Conservation (phyloP, 2,113 vertebrate species). For the Rhodinocichla rosea region DNA sequence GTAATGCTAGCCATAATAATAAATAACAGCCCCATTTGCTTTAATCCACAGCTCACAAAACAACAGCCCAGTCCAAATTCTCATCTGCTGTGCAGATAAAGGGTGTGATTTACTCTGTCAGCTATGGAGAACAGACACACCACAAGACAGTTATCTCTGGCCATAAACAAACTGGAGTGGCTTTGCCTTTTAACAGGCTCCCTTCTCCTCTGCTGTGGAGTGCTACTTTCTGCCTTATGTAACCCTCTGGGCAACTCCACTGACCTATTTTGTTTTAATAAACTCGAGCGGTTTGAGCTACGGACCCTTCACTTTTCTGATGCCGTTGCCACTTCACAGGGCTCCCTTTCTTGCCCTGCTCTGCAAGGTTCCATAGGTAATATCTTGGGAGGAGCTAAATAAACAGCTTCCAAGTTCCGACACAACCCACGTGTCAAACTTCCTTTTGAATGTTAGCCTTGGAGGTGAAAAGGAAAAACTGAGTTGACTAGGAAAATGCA, state of each 20-base stretch:
- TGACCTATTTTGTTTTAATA: conserved; percentile 57
- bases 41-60: conserved; percentile 18
- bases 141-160: conserved; percentile 16
- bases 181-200: conserved; percentile 57
- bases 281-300: conserved; percentile 38
- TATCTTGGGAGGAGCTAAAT: conserved; percentile 45
- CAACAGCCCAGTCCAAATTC: conserved; percentile 29
- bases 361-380: neutral
- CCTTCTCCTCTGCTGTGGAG: conserved; percentile 24
- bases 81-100: conserved; percentile 52
- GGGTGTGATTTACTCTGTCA: conserved; percentile 40
- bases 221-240: conserved; percentile 44
- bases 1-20: conserved; percentile 33
- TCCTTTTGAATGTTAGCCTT: conserved; percentile 44
- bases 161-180: conserved; percentile 48
- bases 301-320: neutral
- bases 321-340: neutral
- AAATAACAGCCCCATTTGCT: conserved; percentile 17
- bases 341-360: conserved; percentile 15
- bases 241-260: conserved; percentile 34
- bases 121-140: conserved; percentile 35
- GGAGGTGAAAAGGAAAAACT: conserved; percentile 46
- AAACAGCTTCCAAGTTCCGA: conserved; percentile 50
- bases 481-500: conserved; percentile 24
- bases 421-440: conserved; percentile 10